Percentiles rank a stretch among this genome's conserved stretches.
These are phyloP conservation scores for Hedya salicella DNA, from an alignment of 2,888 invertebrate genomes.

Conservation along the genomic window DNA sequence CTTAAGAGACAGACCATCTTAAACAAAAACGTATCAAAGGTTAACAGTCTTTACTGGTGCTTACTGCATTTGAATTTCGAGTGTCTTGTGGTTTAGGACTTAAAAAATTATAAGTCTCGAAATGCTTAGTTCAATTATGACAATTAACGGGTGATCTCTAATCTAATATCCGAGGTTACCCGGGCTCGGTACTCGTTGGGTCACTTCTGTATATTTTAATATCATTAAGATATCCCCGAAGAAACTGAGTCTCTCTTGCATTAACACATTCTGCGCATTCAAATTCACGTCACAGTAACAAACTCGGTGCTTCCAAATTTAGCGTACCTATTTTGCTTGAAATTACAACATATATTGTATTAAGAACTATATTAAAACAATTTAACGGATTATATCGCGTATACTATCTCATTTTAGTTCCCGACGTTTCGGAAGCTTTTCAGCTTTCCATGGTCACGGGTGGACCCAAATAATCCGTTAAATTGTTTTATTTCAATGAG, in stretches of 20 bases:
- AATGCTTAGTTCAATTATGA: slow-evolving; percentile 27
- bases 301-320: no score
- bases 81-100: background rate
- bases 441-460: no score
- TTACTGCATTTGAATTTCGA: background rate
- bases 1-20: background rate
- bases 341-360: no score
- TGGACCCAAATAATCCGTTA: no score
- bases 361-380: no score
- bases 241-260: slow-evolving; percentile 5
- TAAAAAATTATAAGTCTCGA: background rate
- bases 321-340: no score
- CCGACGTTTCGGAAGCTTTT: no score
- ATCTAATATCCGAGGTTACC: slow-evolving; percentile 26
- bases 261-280: no score
- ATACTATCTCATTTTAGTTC: no score
- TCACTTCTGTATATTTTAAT: slow-evolving; percentile 21
- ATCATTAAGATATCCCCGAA: slow-evolving; percentile 6
- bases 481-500: no score
- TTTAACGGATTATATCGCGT: no score
- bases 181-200: slow-evolving; percentile 15
- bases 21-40: background rate
- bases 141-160: slow-evolving; percentile 31
- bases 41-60: background rate
- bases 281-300: no score